phyloP scores from a whole-genome alignment of 53 echinoderm and acorn worm species.

The Holothuria leucospilota region DNA sequence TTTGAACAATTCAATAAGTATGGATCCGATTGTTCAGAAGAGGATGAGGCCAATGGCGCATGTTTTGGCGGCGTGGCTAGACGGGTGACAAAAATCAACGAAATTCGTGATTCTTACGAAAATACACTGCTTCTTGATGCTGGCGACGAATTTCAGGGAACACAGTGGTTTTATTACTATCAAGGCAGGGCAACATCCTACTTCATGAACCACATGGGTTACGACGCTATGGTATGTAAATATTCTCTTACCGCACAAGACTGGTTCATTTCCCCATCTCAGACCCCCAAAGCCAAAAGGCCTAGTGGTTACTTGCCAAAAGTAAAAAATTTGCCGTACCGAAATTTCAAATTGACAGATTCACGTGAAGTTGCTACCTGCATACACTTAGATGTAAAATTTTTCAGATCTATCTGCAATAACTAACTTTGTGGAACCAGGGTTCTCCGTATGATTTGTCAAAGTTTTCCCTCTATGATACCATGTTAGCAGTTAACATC shows the following conservation, averaged over 20 bases:
- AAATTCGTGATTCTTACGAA: constrained; percentile 48
- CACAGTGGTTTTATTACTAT: constrained; percentile 88
- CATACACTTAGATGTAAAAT: too few relatives aligned
- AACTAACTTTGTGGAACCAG: too few relatives aligned
- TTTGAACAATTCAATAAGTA: constrained; percentile 78
- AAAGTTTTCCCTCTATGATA: too few relatives aligned
- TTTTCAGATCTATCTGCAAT: too few relatives aligned
- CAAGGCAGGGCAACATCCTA: constrained; percentile 73
- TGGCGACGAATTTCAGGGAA: constrained; percentile 91
- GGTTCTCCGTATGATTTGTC: too few relatives aligned
- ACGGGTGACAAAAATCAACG: constrained; percentile 59
- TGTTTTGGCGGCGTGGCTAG: constrained; percentile 94
- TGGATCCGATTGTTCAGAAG: constrained; percentile 60
- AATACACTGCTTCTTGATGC: constrained; percentile 84
- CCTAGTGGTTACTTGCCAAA: too few relatives aligned
- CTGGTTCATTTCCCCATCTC: too few relatives aligned
- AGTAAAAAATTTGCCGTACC: too few relatives aligned
- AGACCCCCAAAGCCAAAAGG: too few relatives aligned
- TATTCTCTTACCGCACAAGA: background rate
- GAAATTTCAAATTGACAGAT: too few relatives aligned
- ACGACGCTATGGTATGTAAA: constrained; percentile 90
- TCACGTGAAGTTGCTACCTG: too few relatives aligned
- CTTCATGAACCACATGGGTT: constrained; percentile 87
- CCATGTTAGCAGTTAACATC: too few relatives aligned
- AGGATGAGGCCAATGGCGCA: constrained; percentile 56